Conservation (phyloP, 2,113 vertebrate species). For the Callionymus lyra region DNA sequence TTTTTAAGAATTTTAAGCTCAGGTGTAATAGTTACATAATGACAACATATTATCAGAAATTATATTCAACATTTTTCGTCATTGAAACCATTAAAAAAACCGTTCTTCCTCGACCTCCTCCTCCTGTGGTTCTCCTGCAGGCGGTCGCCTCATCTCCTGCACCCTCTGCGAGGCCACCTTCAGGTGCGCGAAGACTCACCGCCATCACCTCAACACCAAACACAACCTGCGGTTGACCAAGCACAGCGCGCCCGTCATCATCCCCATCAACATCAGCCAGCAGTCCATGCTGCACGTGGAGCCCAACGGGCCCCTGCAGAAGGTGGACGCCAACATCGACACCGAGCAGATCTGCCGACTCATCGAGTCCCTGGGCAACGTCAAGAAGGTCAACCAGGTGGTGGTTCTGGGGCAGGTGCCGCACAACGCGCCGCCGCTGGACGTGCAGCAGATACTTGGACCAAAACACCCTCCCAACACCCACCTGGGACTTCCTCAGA, state of each 20-base stretch:
- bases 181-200: slow-evolving; percentile 51
- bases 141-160: slow-evolving; percentile 24
- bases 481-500: slow-evolving; percentile 31
- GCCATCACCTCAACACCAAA: slow-evolving; percentile 58
- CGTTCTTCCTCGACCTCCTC: too few relatives aligned
- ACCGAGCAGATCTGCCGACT: slow-evolving; percentile 64
- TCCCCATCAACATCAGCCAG: slow-evolving; percentile 49
- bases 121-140: too few relatives aligned
- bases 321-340: slow-evolving; percentile 62
- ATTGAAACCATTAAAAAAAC: too few relatives aligned
- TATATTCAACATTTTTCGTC: too few relatives aligned
- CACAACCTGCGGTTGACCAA: slow-evolving; percentile 39
- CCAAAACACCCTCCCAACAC: slow-evolving; percentile 24
- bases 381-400: slow-evolving; percentile 66
- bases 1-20: too few relatives aligned
- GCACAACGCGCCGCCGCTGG: slow-evolving; percentile 38
- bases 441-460: slow-evolving; percentile 39
- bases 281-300: slow-evolving; percentile 46
- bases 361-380: slow-evolving; percentile 68
- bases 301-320: slow-evolving; percentile 56
- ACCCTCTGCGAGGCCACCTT: slow-evolving; percentile 56
- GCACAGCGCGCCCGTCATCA: slow-evolving; percentile 35
- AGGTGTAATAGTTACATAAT: too few relatives aligned
- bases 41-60: too few relatives aligned
- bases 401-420: slow-evolving; percentile 63